These are phyloP conservation scores for Ceryle rudis DNA, from an alignment of 2,797 vertebrate species.

Conservation along the genomic window DNA sequence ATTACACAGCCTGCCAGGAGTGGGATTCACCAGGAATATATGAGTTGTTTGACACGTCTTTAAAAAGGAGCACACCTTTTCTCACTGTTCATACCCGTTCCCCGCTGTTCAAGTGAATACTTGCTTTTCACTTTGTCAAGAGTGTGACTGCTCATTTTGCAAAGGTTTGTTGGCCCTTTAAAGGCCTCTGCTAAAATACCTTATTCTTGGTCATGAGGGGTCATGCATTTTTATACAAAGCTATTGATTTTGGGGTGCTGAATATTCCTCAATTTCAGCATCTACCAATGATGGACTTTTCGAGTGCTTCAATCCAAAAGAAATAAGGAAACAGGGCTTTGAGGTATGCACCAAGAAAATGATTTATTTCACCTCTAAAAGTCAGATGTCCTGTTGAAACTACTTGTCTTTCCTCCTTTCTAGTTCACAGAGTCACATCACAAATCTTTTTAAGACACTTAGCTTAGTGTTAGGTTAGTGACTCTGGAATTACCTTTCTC, in stretches of 20 bases:
- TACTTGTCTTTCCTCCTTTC: not conserved
- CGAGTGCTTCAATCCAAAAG: not conserved
- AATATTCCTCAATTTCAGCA: not conserved
- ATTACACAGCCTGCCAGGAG: not conserved
- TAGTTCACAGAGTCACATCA: not conserved
- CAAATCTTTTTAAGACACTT: not conserved
- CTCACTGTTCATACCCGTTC: not conserved
- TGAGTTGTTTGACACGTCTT: not conserved
- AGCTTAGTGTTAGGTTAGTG: not conserved
- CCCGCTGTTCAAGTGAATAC: not conserved
- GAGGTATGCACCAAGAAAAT: not conserved
- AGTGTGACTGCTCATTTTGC: not conserved
- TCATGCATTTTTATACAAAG: not conserved
- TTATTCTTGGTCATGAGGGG: not conserved
- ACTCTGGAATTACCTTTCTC: not conserved
- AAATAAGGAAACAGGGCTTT: not conserved
- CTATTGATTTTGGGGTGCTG: not conserved
- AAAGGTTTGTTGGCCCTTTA: not conserved
- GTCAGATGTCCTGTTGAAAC: not conserved
- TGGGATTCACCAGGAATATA: not conserved
- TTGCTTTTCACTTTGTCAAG: not conserved
- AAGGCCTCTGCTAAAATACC: not conserved
- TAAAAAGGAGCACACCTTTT: not conserved
- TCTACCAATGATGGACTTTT: not conserved
- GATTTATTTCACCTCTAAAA: not conserved